Evolutionary conservation across 1,140 invertebrate genomes (phyloP).

Genomic region (Lordiphosa collinella): DNA sequence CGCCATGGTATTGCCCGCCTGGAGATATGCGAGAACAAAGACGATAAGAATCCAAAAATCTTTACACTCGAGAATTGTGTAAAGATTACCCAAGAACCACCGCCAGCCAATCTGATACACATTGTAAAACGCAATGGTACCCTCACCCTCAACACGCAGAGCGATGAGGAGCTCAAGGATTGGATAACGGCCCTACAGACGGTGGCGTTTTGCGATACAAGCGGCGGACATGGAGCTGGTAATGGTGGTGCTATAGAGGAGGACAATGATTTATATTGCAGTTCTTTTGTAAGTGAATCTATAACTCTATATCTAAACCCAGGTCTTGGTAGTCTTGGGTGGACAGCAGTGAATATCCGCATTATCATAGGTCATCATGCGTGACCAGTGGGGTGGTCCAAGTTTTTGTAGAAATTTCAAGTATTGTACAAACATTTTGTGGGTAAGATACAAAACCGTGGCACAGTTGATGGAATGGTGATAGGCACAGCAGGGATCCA

Average conservation of each 20-base stretch:
- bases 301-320: too few relatives aligned
- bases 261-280: slow-evolving; percentile 92
- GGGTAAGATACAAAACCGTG: neutral
- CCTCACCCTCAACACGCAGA: slow-evolving; percentile 86
- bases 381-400: neutral
- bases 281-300: slow-evolving; percentile 80
- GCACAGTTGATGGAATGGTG: slow-evolving; percentile 1
- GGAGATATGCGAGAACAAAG: slow-evolving; percentile 90
- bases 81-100: slow-evolving; percentile 87
- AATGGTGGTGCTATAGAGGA: slow-evolving; percentile 84
- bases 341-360: slow-evolving; percentile 7
- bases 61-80: slow-evolving; percentile 91
- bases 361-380: neutral
- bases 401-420: neutral
- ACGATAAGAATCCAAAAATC: slow-evolving; percentile 85
- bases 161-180: slow-evolving; percentile 86
- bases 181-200: slow-evolving; percentile 89
- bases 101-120: slow-evolving; percentile 82
- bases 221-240: slow-evolving; percentile 24
- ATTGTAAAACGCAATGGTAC: slow-evolving; percentile 87
- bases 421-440: neutral
- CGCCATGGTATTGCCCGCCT: slow-evolving; percentile 90
- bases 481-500: slow-evolving; percentile 14
- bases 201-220: slow-evolving; percentile 89
- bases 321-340: too few relatives aligned